phyloP scores from a whole-genome alignment of 2,888 invertebrate genomes.

The Cosmorhoe ocellata region DNA sequence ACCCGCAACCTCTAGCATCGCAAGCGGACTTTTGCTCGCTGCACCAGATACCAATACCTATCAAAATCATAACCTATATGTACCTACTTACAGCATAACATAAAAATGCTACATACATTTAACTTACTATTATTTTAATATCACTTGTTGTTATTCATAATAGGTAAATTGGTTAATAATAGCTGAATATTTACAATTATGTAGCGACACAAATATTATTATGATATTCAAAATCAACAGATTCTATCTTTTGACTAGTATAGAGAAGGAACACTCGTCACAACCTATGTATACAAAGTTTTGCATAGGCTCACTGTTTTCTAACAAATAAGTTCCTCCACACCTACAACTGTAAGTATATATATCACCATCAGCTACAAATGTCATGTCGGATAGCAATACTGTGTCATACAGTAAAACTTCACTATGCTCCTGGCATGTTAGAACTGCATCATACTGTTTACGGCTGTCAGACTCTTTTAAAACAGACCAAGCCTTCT shows the following conservation, averaged over 20 bases:
- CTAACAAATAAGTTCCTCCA: conserved; percentile 83
- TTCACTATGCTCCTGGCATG: conserved; percentile 82
- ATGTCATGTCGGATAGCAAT: conserved; percentile 70
- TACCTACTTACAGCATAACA: no score
- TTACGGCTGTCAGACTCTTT: conserved; percentile 83
- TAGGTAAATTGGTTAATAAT: no score
- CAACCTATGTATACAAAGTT: conserved; percentile 81
- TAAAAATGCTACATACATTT: no score
- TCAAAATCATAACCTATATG: no score
- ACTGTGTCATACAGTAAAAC: conserved; percentile 84
- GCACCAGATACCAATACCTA: no score
- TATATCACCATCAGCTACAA: conserved; percentile 51
- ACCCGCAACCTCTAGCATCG: no score
- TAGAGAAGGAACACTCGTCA: conserved; percentile 88
- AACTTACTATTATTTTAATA: no score
- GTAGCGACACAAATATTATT: no score
- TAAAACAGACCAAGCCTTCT: conserved; percentile 88
- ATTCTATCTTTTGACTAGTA: conserved; percentile 75
- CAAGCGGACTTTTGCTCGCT: no score
- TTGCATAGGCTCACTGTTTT: conserved; percentile 39
- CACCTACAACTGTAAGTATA: conserved; percentile 86
- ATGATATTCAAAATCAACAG: no score
- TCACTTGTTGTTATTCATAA: no score
- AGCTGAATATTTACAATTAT: no score
- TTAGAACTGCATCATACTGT: conserved; percentile 85